Conservation (phyloP, 2,113 vertebrate species). For the Pterocles gutturalis region DNA sequence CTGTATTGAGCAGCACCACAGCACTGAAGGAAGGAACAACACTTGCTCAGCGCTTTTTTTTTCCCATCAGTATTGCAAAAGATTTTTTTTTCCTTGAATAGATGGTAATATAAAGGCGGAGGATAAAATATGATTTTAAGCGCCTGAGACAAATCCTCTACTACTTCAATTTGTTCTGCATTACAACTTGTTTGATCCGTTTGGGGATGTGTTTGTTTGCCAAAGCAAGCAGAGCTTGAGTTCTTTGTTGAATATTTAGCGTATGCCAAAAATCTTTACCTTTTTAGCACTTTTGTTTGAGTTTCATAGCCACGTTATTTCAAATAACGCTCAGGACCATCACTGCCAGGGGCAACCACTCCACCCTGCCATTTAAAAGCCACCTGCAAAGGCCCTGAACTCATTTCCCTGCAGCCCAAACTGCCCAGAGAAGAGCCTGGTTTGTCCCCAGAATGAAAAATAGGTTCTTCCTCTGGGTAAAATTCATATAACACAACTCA, state of each 20-base stretch:
- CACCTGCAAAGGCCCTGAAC: not conserved
- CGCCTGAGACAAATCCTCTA: constrained; percentile 65
- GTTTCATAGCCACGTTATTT: not conserved
- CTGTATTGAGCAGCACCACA: not conserved
- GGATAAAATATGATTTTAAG: constrained; percentile 69
- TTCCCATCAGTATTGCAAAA: not conserved
- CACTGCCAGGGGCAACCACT: not conserved
- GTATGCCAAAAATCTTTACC: constrained; percentile 17
- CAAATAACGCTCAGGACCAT: not conserved
- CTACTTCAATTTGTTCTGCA: constrained; percentile 70
- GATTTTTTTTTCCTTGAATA: constrained; percentile 4
- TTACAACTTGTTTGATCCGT: constrained; percentile 74
- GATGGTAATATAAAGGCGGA: constrained; percentile 19
- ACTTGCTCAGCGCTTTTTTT: not conserved
- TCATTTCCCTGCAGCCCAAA: not conserved
- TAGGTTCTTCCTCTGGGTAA: not conserved
- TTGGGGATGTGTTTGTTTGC: constrained; percentile 67
- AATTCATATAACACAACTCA: not conserved
- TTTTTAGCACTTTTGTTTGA: constrained; percentile 26
- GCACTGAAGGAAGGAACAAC: not conserved
- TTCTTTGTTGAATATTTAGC: constrained; percentile 67
- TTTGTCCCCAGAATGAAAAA: not conserved
- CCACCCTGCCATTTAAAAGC: not conserved
- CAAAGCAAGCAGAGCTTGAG: constrained; percentile 67
- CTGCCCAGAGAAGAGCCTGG: too few relatives aligned